phyloP scores from a whole-genome alignment of 2,797 vertebrate species.

The Balearica regulorum region DNA sequence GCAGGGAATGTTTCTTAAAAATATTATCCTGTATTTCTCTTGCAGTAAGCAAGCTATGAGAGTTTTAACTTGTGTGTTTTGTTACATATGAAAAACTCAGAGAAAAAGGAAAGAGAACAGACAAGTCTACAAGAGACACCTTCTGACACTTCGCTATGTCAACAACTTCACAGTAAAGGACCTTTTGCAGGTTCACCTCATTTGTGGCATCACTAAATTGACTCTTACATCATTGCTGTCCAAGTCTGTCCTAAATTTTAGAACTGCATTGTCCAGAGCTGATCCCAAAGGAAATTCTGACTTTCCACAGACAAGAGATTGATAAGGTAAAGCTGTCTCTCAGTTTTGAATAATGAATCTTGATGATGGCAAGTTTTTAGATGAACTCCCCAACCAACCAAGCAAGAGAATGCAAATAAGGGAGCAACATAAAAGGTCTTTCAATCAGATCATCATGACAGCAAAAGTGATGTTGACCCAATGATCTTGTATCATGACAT shows the following conservation, averaged over 20 bases:
- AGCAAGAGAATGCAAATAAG: neutral
- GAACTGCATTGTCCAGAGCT: neutral
- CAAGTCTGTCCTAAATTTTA: neutral
- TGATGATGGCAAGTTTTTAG: neutral
- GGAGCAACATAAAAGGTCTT: neutral
- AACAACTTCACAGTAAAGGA: neutral
- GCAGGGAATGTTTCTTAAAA: slow-evolving; percentile 37
- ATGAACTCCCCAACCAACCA: neutral
- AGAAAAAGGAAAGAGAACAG: slow-evolving; percentile 20
- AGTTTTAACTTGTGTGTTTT: neutral
- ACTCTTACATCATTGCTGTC: neutral
- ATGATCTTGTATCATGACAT: neutral
- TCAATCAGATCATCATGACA: neutral
- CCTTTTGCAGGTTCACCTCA: neutral
- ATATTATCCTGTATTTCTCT: slow-evolving; percentile 4
- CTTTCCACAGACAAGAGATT: neutral
- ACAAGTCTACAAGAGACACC: neutral
- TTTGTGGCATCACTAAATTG: neutral
- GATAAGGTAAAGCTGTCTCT: neutral
- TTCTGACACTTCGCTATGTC: neutral
- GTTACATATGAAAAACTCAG: neutral
- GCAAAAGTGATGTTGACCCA: neutral
- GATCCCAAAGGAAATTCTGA: neutral
- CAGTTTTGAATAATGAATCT: neutral
- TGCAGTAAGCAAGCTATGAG: slow-evolving; percentile 41